phyloP scores from a whole-genome alignment of 2,797 vertebrate species.

The Acanthopagrus latus region DNA sequence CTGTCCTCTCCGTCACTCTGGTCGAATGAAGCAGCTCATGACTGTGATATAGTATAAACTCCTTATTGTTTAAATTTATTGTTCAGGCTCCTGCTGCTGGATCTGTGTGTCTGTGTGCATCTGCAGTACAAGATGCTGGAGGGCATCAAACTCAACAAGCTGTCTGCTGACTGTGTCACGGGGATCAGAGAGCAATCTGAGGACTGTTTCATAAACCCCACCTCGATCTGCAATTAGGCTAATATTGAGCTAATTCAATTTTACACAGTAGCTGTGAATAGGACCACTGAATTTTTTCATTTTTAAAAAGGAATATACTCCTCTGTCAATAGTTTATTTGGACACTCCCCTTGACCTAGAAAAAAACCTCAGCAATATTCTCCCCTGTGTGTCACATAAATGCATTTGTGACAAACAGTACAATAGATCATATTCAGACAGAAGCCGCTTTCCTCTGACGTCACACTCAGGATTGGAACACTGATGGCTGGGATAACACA shows the following conservation, averaged over 20 bases:
- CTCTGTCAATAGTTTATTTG: no score
- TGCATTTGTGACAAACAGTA: no score
- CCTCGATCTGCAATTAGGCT: not conserved
- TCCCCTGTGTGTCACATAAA: no score
- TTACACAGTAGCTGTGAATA: not conserved
- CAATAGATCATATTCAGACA: no score
- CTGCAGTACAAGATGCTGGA: conserved; percentile 35
- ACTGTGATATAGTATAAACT: conserved; percentile 28
- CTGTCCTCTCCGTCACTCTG: not conserved
- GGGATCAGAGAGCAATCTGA: conserved; percentile 33
- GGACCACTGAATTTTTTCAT: no score
- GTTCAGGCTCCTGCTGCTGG: conserved; percentile 4
- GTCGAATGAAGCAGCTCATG: conserved; percentile 38
- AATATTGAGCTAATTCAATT: not conserved
- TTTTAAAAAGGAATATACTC: no score
- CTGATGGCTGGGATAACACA: no score
- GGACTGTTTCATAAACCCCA: conserved; percentile 9
- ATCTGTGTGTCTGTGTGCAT: conserved; percentile 6
- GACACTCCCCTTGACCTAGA: no score
- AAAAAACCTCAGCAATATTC: no score
- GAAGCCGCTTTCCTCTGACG: no score
- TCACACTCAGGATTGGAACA: no score
- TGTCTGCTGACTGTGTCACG: conserved; percentile 72
- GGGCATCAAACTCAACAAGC: conserved; percentile 43
- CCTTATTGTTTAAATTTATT: conserved; percentile 28